phyloP scores from a whole-genome alignment of 1,140 invertebrate genomes.

The Pogonomyrmex californicus region DNA sequence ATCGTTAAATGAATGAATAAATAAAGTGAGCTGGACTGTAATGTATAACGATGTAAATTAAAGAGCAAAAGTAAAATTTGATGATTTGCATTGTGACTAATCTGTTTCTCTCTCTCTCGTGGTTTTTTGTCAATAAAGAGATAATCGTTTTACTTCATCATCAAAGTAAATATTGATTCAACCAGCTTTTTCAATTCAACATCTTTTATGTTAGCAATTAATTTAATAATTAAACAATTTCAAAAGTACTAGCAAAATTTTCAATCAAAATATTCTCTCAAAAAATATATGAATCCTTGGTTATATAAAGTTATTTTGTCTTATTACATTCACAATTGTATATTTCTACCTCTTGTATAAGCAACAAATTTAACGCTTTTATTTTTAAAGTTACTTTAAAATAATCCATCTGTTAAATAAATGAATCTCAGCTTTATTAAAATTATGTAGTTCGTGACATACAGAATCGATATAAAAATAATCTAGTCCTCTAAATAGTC shows the following conservation, averaged over 20 bases:
- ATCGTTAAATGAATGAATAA: slow-evolving; percentile 5
- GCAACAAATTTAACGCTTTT: background rate
- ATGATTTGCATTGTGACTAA: background rate
- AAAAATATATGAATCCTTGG: slow-evolving; percentile 4
- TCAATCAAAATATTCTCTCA: background rate
- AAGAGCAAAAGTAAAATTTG: background rate
- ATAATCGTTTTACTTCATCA: background rate
- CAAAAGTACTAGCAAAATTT: background rate
- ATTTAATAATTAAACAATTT: slow-evolving; percentile 7
- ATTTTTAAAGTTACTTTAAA: background rate
- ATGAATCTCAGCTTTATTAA: background rate
- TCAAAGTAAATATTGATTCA: slow-evolving; percentile 14
- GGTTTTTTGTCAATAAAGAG: background rate
- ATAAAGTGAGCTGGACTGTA: background rate
- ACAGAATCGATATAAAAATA: background rate
- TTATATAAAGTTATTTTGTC: background rate
- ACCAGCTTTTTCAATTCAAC: slow-evolving; percentile 7
- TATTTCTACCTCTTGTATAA: background rate
- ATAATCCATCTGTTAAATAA: background rate
- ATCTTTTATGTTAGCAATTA: background rate
- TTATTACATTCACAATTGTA: background rate
- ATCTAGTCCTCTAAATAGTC: too few relatives aligned
- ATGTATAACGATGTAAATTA: background rate
- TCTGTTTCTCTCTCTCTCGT: too few relatives aligned
- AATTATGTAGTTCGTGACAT: background rate